Evolutionary conservation across 2,797 vertebrate species (phyloP).

Genomic region (Huso huso): DNA sequence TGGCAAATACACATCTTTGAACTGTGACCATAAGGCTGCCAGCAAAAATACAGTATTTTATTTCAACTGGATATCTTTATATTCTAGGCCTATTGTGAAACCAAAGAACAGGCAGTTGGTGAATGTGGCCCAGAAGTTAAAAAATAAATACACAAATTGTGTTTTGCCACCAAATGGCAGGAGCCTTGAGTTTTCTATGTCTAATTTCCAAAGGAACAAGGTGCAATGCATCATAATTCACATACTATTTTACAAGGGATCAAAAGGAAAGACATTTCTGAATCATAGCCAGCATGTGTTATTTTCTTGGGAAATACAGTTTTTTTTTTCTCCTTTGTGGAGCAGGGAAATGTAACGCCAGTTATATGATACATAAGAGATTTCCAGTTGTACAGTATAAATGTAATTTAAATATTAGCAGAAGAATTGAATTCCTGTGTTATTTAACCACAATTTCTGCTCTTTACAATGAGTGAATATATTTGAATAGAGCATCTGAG

Average conservation of each 20-base stretch:
- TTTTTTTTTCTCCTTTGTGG: not conserved
- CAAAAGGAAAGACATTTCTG: conserved; percentile 28
- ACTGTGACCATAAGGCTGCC: conserved; percentile 43
- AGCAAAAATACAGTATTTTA: conserved; percentile 44
- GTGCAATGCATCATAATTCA: conserved; percentile 17
- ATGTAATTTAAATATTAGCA: conserved; percentile 7
- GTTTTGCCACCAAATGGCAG: conserved; percentile 33
- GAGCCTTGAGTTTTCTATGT: conserved; percentile 20
- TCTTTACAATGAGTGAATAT: conserved; percentile 5
- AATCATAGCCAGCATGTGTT: conserved; percentile 33
- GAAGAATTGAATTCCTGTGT: not conserved
- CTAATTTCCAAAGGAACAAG: conserved; percentile 30
- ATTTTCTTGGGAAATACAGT: conserved; percentile 28
- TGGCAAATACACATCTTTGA: conserved; percentile 40
- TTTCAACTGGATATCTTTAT: conserved; percentile 52
- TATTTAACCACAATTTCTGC: not conserved
- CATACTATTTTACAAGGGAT: conserved; percentile 28
- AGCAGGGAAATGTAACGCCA: conserved; percentile 3
- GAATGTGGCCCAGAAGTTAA: conserved; percentile 21
- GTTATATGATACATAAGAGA: conserved; percentile 4
- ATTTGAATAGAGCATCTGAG: not conserved
- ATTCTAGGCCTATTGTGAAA: conserved; percentile 33
- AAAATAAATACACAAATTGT: conserved; percentile 12
- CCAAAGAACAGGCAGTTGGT: conserved; percentile 35
- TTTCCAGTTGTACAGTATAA: not conserved